Percentiles rank a stretch among this genome's conserved stretches.
Conservation (phyloP, 2,888 invertebrate genomes). For the Tenthredo notha region DNA sequence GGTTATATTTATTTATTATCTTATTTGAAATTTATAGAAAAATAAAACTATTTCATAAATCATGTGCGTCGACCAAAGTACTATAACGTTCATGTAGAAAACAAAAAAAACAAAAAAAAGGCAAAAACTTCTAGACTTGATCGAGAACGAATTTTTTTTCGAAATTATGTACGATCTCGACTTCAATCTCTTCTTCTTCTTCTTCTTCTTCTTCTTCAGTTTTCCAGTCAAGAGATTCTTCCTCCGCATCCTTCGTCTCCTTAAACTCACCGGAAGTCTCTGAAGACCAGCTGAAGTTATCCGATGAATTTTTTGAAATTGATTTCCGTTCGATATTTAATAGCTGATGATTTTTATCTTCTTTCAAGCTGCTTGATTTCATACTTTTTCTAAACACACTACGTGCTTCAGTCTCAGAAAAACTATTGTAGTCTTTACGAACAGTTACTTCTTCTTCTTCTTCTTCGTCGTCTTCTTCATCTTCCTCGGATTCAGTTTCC, state of each 20-base stretch:
- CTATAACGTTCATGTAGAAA: background rate
- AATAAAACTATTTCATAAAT: background rate
- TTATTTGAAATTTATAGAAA: background rate
- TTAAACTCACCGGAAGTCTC: background rate
- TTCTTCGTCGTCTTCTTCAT: no score
- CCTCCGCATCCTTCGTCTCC: background rate
- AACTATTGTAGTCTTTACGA: background rate
- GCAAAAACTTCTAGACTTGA: background rate
- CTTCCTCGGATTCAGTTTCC: slow-evolving; percentile 10
- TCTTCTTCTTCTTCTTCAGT: slow-evolving; percentile 27
- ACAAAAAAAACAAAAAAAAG: no score
- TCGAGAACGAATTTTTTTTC: background rate
- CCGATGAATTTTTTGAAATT: background rate
- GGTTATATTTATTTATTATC: background rate
- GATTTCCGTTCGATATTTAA: background rate
- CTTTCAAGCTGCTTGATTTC: background rate
- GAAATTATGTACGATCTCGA: slow-evolving; percentile 22
- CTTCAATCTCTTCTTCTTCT: slow-evolving; percentile 16
- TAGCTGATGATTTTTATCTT: background rate
- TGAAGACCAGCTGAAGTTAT: background rate
- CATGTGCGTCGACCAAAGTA: background rate
- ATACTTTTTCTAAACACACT: background rate
- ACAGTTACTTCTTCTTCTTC: background rate
- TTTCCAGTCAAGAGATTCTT: slow-evolving; percentile 21
- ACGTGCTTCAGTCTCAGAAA: background rate